Evolutionary conservation across 2,888 invertebrate species (phyloP).

Genomic region (Gymnoscelis rufifasciata): DNA sequence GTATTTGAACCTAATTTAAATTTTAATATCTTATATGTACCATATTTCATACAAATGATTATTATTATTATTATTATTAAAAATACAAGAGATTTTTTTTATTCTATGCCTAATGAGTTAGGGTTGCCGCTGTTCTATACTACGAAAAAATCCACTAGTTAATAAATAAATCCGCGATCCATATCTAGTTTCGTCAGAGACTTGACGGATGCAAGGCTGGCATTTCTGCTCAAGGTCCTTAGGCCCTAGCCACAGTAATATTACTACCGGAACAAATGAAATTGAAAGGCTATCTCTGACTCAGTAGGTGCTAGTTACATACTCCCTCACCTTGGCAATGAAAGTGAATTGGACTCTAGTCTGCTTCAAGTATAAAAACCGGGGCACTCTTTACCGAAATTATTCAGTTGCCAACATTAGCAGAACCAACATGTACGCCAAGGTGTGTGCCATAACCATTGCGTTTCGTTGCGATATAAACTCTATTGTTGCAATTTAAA

Average conservation of each 20-base stretch:
- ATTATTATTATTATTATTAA: no score
- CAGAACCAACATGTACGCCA: conserved; percentile 75
- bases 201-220: conserved; percentile 19
- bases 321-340: conserved; percentile 72
- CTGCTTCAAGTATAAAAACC: conserved; percentile 69
- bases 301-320: conserved; percentile 52
- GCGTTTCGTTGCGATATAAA: conserved; percentile 3
- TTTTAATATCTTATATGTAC: no score
- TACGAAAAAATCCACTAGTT: neutral
- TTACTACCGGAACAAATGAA: conserved; percentile 56
- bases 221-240: conserved; percentile 47
- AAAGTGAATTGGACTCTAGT: conserved; percentile 66
- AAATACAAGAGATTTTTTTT: no score
- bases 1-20: no score
- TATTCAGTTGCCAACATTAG: conserved; percentile 76
- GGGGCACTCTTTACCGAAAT: conserved; percentile 61
- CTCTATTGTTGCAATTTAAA: neutral
- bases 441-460: conserved; percentile 53
- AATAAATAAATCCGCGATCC: conserved; percentile 11
- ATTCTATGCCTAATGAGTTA: no score
- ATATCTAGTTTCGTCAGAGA: conserved; percentile 15
- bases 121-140: no score
- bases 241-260: conserved; percentile 41
- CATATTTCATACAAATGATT: no score
- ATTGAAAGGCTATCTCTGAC: conserved; percentile 74